phyloP scores from a whole-genome alignment of 2,888 invertebrate species.

The Saturnia japonica region DNA sequence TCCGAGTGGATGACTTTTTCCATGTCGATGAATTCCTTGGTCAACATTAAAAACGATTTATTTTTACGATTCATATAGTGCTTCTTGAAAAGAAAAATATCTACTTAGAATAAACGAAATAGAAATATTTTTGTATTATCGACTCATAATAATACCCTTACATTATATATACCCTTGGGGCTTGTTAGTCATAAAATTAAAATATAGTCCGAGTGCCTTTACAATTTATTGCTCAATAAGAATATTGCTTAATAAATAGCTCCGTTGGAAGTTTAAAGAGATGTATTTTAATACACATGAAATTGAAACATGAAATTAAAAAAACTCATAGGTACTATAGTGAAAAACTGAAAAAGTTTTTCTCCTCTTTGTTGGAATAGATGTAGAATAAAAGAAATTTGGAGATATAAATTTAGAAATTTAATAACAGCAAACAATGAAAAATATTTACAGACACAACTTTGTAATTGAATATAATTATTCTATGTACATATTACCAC shows the following conservation, averaged over 20 bases:
- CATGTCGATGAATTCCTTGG: constrained; percentile 60
- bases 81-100: constrained; percentile 34
- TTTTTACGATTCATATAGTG: constrained; percentile 44
- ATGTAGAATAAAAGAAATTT: too few species aligned
- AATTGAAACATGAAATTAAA: too few species aligned
- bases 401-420: too few species aligned
- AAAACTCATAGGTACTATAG: background rate
- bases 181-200: constrained; percentile 24
- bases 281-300: too few species aligned
- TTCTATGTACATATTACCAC: too few species aligned
- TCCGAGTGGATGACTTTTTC: constrained; percentile 66
- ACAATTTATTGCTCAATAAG: background rate
- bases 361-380: background rate
- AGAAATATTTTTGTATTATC: constrained; percentile 26
- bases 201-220: constrained; percentile 1
- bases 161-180: constrained; percentile 23
- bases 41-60: constrained; percentile 55
- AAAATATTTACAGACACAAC: too few species aligned
- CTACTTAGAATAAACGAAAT: constrained; percentile 25
- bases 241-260: background rate
- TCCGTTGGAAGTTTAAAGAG: background rate
- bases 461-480: too few species aligned
- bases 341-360: background rate
- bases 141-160: too few species aligned
- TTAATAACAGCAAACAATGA: too few species aligned